These are phyloP conservation scores for Myrmecobius fasciatus DNA, from an alignment of 2,113 vertebrate species.

Conservation along the genomic window DNA sequence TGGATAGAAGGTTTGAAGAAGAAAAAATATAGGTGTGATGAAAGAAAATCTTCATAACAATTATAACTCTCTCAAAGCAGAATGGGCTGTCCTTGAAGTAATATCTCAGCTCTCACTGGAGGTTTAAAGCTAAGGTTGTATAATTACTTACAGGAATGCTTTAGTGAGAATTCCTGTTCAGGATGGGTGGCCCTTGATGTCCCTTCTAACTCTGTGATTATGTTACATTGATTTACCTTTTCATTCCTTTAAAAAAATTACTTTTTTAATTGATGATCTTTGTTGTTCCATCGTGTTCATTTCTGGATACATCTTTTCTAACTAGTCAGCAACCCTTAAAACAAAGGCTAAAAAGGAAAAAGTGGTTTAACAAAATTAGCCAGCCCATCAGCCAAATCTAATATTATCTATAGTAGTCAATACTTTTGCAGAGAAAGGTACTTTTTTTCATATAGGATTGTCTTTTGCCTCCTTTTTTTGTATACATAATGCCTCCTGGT, in stretches of 20 bases:
- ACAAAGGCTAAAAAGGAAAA: not conserved
- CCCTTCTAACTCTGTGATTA: not conserved
- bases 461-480: not conserved
- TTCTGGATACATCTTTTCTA: not conserved
- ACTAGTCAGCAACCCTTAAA: not conserved
- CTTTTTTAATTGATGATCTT: not conserved
- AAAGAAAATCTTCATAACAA: not conserved
- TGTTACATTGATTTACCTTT: not conserved
- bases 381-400: not conserved
- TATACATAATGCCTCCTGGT: not conserved
- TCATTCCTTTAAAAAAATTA: not conserved
- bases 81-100: not conserved
- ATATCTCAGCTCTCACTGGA: not conserved
- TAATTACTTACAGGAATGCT: not conserved
- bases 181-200: not conserved
- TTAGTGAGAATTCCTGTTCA: not conserved
- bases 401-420: not conserved
- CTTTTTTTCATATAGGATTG: not conserved
- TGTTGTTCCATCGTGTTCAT: not conserved
- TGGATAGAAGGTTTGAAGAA: not conserved
- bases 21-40: not conserved
- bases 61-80: not conserved
- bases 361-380: not conserved
- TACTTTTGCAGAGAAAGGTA: not conserved
- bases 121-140: not conserved